These are phyloP conservation scores for Aix galericulata DNA, from an alignment of 2,113 vertebrate species.

Conservation along the genomic window DNA sequence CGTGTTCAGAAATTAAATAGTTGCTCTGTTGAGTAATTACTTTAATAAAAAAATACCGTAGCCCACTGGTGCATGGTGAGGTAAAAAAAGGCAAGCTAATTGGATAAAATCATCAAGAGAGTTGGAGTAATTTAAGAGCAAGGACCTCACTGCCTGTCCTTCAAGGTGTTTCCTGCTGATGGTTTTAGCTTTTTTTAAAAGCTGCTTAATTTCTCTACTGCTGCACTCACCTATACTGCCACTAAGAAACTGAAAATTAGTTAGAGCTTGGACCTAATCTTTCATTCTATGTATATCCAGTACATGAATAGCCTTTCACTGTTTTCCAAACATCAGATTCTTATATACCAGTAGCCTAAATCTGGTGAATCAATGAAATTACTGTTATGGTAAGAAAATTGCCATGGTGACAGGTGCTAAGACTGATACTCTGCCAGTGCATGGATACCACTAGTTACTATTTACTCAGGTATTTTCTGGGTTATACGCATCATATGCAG, in stretches of 20 bases:
- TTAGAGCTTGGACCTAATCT: neutral
- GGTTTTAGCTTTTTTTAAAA: neutral
- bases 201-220: neutral
- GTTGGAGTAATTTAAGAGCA: neutral
- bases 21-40: neutral
- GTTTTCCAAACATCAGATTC: neutral
- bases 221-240: neutral
- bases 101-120: neutral
- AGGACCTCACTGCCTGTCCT: neutral
- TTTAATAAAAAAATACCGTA: neutral
- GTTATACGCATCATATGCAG: neutral
- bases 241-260: neutral
- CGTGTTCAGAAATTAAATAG: neutral
- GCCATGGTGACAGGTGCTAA: neutral
- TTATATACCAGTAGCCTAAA: neutral
- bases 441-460: neutral
- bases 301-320: neutral
- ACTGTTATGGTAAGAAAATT: neutral
- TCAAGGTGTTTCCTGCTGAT: neutral
- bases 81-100: slow-evolving; percentile 2
- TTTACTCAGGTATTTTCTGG: neutral
- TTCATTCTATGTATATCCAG: neutral
- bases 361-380: neutral
- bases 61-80: neutral
- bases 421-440: neutral